These are phyloP conservation scores for Physocephala rufipes DNA, from an alignment of 2,888 invertebrate species.

Conservation along the genomic window DNA sequence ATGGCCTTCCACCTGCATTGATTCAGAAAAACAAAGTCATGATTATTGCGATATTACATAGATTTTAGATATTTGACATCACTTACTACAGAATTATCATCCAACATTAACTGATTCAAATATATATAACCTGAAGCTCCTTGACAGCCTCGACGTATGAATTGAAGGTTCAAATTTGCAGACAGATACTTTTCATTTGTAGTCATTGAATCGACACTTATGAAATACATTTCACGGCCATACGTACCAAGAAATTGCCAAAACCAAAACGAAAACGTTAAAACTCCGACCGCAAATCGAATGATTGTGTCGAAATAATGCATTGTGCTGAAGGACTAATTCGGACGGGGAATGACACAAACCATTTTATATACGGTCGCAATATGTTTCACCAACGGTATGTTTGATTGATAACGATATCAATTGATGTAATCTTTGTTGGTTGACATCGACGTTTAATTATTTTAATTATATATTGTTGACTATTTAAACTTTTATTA, in stretches of 20 bases:
- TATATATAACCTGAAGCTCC: not conserved
- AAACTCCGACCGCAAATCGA: not conserved
- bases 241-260: not conserved
- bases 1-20: not conserved
- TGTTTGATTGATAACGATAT: too few species aligned
- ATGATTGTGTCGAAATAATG: not conserved
- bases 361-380: not conserved
- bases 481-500: too few species aligned
- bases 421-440: too few species aligned
- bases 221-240: not conserved
- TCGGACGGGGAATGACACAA: not conserved
- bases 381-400: not conserved
- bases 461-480: too few species aligned
- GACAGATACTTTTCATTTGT: not conserved
- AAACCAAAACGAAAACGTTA: not conserved
- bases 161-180: not conserved
- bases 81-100: not conserved
- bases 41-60: not conserved
- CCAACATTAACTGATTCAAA: not conserved
- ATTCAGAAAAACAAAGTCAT: not conserved
- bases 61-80: not conserved
- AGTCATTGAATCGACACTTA: not conserved
- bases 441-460: too few species aligned
- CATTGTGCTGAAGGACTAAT: not conserved
- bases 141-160: conserved; percentile 2